Evolutionary conservation across 2,797 vertebrate species (phyloP).

Genomic region (Gymnodraco acuticeps): DNA sequence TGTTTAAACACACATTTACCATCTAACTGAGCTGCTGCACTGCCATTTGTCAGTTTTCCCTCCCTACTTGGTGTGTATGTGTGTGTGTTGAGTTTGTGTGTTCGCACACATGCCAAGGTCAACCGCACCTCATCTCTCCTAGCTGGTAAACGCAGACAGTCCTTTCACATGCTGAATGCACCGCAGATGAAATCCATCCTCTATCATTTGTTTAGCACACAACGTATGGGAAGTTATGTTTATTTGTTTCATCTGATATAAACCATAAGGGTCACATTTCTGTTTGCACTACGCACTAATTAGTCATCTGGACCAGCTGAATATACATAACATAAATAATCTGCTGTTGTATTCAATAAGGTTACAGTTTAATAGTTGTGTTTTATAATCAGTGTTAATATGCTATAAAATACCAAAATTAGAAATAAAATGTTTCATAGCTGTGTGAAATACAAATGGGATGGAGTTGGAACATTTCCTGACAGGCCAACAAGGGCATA

Average conservation of each 20-base stretch:
- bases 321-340: conserved; percentile 46
- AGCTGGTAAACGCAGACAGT: conserved; percentile 51
- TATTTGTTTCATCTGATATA: conserved; percentile 4
- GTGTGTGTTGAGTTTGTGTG: conserved; percentile 39
- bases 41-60: conserved; percentile 82
- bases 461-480: conserved; percentile 30
- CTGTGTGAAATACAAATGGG: conserved; percentile 47
- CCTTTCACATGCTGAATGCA: conserved; percentile 25
- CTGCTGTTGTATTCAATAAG: neutral
- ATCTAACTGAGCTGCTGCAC: conserved; percentile 76
- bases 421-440: conserved; percentile 59
- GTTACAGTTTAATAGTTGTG: conserved; percentile 38
- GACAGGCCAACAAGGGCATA: conserved; percentile 43
- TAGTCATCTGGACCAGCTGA: conserved; percentile 22
- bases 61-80: conserved; percentile 18
- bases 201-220: conserved; percentile 13
- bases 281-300: neutral
- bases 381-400: conserved; percentile 54
- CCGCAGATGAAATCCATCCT: conserved; percentile 20
- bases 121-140: conserved; percentile 61
- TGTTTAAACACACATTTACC: conserved; percentile 97
- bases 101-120: conserved; percentile 73
- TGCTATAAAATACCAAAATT: conserved; percentile 55
- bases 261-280: conserved; percentile 4
- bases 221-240: neutral